Conservation (phyloP, 2,888 invertebrate species). For the Schizaphis graminum region DNA sequence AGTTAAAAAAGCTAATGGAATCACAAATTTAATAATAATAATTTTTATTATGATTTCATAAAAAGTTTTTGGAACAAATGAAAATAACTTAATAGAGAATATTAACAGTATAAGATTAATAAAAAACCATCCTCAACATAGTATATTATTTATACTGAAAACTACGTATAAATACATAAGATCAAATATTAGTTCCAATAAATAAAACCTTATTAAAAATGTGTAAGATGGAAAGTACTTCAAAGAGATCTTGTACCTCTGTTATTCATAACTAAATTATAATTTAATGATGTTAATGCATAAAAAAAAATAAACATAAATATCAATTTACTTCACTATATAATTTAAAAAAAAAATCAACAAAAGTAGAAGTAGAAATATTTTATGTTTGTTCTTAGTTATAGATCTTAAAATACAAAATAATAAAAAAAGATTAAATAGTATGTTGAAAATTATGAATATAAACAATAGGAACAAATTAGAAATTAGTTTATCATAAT, state of each 20-base stretch:
- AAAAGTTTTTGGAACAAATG: not conserved
- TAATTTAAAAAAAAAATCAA: not conserved
- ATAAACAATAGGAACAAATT: not conserved
- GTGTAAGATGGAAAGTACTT: not conserved
- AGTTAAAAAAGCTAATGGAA: too few relatives aligned
- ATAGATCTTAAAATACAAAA: not conserved
- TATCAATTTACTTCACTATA: too few relatives aligned
- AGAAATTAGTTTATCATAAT: not conserved
- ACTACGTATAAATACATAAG: not conserved
- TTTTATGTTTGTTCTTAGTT: not conserved
- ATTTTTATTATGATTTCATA: too few relatives aligned
- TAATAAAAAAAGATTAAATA: not conserved
- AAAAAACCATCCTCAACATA: not conserved
- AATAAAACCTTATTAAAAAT: not conserved
- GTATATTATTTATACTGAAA: not conserved
- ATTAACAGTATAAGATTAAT: too few relatives aligned
- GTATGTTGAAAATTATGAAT: not conserved
- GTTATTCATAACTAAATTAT: too few relatives aligned
- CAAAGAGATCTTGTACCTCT: not conserved
- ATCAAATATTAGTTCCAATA: not conserved
- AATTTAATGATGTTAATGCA: too few relatives aligned
- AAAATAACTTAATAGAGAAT: not conserved
- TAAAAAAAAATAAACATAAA: too few relatives aligned
- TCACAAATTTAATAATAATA: too few relatives aligned
- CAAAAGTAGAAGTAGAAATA: not conserved